Conservation (phyloP, 2,888 invertebrate species). For the Ochlodes sylvanus region DNA sequence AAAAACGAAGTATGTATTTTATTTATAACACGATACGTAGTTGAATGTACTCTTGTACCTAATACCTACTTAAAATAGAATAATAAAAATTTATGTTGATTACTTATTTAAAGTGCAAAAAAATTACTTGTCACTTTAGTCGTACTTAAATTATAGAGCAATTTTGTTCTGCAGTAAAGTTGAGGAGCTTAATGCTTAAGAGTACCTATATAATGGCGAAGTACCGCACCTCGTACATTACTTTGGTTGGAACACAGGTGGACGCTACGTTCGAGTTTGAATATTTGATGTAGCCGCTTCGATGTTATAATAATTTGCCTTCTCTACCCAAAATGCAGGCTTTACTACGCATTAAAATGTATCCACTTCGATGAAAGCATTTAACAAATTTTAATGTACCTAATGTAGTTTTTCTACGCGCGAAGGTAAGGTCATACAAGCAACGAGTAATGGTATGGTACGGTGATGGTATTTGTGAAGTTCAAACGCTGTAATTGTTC, state of each 20-base stretch:
- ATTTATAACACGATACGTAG: too few relatives aligned
- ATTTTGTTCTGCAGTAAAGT: conserved; percentile 20
- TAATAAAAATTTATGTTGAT: neutral
- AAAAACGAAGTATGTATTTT: too few relatives aligned
- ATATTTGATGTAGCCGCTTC: conserved; percentile 75
- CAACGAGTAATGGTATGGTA: too few relatives aligned
- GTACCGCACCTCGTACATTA: conserved; percentile 22
- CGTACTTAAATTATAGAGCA: conserved; percentile 4
- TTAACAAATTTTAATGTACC: too few relatives aligned
- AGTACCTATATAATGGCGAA: conserved; percentile 14
- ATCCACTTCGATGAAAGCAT: neutral
- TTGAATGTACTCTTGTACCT: too few relatives aligned
- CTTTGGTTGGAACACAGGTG: conserved; percentile 62
- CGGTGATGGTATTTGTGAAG: too few relatives aligned
- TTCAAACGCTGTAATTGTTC: too few relatives aligned
- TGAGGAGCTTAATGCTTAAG: conserved; percentile 25
- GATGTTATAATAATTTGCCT: conserved; percentile 55
- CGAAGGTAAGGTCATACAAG: too few relatives aligned
- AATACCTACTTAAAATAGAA: too few relatives aligned
- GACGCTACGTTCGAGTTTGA: conserved; percentile 65
- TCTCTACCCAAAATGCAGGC: conserved; percentile 31
- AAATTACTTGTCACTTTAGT: neutral
- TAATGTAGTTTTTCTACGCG: too few relatives aligned
- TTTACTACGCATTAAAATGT: neutral
- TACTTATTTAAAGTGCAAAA: neutral